Conservation (phyloP, 2,113 vertebrate genomes). For the Picathartes gymnocephalus region DNA sequence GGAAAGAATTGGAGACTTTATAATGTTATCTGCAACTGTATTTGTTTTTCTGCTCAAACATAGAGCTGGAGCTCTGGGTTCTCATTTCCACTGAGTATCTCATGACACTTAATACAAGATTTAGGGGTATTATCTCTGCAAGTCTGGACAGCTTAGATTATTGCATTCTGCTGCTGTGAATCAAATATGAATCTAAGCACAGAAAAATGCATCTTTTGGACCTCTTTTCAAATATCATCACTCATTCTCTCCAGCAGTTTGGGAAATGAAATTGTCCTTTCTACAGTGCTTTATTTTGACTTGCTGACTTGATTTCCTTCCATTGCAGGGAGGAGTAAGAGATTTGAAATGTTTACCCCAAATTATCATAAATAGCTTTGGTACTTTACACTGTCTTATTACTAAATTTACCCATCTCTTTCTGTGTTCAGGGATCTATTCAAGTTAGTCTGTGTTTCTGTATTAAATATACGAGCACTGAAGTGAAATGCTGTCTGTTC, state of each 20-base stretch:
- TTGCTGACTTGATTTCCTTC: not conserved
- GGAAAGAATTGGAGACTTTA: not conserved
- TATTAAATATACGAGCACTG: not conserved
- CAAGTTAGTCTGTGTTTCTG: not conserved
- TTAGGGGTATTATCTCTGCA: conserved; percentile 49
- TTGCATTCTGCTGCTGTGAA: conserved; percentile 39
- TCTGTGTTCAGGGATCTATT: not conserved
- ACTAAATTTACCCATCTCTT: not conserved
- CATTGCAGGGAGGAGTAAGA: not conserved
- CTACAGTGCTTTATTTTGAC: not conserved
- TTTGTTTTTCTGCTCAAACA: conserved; percentile 46
- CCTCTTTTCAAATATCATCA: conserved; percentile 9
- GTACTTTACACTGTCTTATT: not conserved
- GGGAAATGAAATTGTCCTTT: conserved; percentile 35
- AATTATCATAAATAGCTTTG: not conserved
- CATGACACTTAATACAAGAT: conserved; percentile 54
- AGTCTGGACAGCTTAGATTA: conserved; percentile 38
- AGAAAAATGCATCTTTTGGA: conserved; percentile 54
- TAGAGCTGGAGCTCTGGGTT: not conserved
- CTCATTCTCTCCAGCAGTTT: conserved; percentile 24
- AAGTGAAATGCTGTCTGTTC: not conserved
- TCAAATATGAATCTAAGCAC: conserved; percentile 33
- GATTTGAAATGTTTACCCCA: not conserved
- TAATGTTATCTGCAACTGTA: not conserved
- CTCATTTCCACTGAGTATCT: conserved; percentile 33